phyloP scores from a whole-genome alignment of 2,888 invertebrate genomes.

The Serrognathus titanus region DNA sequence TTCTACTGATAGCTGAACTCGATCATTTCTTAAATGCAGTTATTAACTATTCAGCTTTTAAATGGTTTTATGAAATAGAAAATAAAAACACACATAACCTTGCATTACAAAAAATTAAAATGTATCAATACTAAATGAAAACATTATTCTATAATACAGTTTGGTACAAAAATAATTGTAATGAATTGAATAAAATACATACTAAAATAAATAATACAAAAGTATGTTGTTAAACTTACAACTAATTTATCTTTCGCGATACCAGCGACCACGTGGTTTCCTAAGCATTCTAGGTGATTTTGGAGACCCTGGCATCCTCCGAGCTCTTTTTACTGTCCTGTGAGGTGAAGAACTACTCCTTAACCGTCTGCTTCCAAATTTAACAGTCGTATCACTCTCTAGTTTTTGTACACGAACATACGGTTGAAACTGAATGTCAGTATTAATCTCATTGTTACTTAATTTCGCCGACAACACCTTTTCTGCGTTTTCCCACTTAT shows the following conservation, averaged over 20 bases:
- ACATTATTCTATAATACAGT: slow-evolving; percentile 19
- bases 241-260: slow-evolving; percentile 44
- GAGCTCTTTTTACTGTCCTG: slow-evolving; percentile 27
- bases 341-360: slow-evolving; percentile 31
- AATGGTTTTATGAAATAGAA: slow-evolving; percentile 5
- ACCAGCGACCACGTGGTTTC: slow-evolving; percentile 46
- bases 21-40: no score
- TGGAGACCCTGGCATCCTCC: slow-evolving; percentile 39
- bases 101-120: no score
- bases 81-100: not conserved
- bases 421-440: slow-evolving; percentile 57
- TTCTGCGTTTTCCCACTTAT: slow-evolving; percentile 37
- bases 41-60: no score
- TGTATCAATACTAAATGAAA: not conserved
- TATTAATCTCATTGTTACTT: slow-evolving; percentile 34
- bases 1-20: no score
- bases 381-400: slow-evolving; percentile 42
- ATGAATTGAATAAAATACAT: not conserved
- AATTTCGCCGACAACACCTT: slow-evolving; percentile 40
- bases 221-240: not conserved
- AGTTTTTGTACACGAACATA: slow-evolving; percentile 66
- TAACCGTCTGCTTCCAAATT: slow-evolving; percentile 26
- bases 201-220: slow-evolving; percentile 3
- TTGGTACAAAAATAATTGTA: slow-evolving; percentile 17
- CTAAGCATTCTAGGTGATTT: slow-evolving; percentile 45